phyloP scores from a whole-genome alignment of 2,888 invertebrate genomes.

The Pollenia griseotomentosa region DNA sequence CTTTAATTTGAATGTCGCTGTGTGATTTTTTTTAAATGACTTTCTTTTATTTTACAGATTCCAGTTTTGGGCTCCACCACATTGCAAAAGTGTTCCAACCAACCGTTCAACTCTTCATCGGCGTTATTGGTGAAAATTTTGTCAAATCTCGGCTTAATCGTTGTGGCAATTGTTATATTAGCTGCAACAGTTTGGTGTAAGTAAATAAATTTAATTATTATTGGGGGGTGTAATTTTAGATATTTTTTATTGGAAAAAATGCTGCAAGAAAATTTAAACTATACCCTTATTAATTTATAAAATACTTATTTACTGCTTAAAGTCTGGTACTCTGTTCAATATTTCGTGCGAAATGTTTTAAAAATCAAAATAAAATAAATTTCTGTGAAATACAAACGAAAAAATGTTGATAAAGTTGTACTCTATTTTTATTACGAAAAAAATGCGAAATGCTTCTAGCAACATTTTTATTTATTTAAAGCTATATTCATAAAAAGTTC shows the following conservation, averaged over 20 bases:
- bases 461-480: no score
- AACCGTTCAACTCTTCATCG: constrained; percentile 78
- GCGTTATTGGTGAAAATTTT: constrained; percentile 78
- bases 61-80: constrained; percentile 79
- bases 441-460: no score
- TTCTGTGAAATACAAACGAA: no score
- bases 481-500: no score
- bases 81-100: constrained; percentile 78
- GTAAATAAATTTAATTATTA: constrained; percentile 63
- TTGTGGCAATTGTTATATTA: constrained; percentile 79
- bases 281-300: no score
- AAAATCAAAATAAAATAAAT: no score
- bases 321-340: no score
- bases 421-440: no score
- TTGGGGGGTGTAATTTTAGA: neutral
- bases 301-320: no score
- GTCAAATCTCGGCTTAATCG: constrained; percentile 81
- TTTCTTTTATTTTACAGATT: constrained; percentile 78
- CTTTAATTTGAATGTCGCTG: neutral
- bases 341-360: no score
- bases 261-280: no score
- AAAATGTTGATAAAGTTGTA: no score
- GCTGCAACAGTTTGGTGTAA: constrained; percentile 81
- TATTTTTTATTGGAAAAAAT: neutral
- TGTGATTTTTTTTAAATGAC: constrained; percentile 2